Base-by-base conservation (phyloP, 2,888 invertebrate species). In the Hymenopus coronatus region DNA sequence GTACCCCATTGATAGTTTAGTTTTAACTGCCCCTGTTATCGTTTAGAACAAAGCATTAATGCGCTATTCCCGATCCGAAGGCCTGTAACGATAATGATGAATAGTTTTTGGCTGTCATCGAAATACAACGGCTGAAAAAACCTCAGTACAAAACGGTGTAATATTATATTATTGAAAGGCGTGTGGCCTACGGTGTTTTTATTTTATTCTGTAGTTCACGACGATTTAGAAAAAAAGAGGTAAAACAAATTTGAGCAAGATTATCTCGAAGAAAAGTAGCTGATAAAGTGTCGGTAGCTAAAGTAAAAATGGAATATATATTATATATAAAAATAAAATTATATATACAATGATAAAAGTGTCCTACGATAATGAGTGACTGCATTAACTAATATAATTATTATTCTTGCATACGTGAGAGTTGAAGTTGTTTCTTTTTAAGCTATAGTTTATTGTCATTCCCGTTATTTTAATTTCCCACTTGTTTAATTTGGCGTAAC, bases 211-310 rank as follows among this genome's bases (percentile, higher is more conserved):
- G 88, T 89, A 89, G 89, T 88, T 88, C 85, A 88, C 83, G 85
- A 89, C 89, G 90, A 90, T 91, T 90, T 90, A 90, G 90, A 89
- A 88, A 89, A 88, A 54, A 12, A 85, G 28, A 85, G 28, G 25
- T 85, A 28, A 84, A 70, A 88, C 88, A 88, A 89, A 90, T 88
- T 88, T 89, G 88, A 90, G 88, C 89, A 89, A 46, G 88, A 89
- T 88, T 88, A 87, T 87, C 87, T 30, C 87, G 90, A 89, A 88
- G 84, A 84, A 88, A 86, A 70, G 89, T 90, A 90, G 90, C 87
- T 90, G 88, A 88, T 33, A 89, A 88, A 84, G 89, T 89, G 88
- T 91, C 90, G 91, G 91, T 91, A 91, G 91, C 90, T 89, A 89
- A 91, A 90, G 89, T 88, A 88, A 89, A 90, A 89, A 90, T 84